A percentile compares a stretch with the other conserved stretches of the same genome.
phyloP scores from a whole-genome alignment of 2,888 invertebrate genomes.

The Liodrosophila aerea region DNA sequence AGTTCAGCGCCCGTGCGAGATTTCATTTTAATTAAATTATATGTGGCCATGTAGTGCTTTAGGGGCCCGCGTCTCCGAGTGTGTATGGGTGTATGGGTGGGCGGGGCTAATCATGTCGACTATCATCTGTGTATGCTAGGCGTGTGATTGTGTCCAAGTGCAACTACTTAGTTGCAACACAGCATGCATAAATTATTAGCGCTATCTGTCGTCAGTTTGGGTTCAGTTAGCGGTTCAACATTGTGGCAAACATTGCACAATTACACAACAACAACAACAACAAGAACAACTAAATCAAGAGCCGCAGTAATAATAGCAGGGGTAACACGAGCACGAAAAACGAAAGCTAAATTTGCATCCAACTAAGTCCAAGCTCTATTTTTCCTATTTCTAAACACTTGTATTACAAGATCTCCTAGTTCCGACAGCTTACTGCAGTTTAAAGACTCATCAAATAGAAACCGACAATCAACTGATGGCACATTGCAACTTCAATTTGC shows the following conservation, averaged over 20 bases:
- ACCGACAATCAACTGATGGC: not conserved
- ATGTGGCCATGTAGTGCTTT: slow-evolving; percentile 52
- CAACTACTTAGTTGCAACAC: slow-evolving; percentile 38
- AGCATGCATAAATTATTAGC: slow-evolving; percentile 69
- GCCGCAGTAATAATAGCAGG: not conserved
- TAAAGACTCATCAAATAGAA: not conserved
- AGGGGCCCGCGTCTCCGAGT: no score
- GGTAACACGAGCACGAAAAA: not conserved
- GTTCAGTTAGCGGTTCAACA: slow-evolving; percentile 31
- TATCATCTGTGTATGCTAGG: slow-evolving; percentile 19
- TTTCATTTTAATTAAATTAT: slow-evolving; percentile 76
- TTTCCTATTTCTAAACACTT: no score
- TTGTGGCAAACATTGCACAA: slow-evolving; percentile 21
- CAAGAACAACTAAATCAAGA: slow-evolving; percentile 14
- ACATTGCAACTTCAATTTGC: slow-evolving; percentile 1
- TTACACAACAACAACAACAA: slow-evolving; percentile 16
- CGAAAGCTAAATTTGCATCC: no score
- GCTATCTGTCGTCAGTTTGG: slow-evolving; percentile 55
- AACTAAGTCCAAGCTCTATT: no score
- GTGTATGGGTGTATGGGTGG: slow-evolving; percentile 28
- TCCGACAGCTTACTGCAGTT: no score
- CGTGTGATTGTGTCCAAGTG: slow-evolving; percentile 9
- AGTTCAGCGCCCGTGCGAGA: slow-evolving; percentile 76
- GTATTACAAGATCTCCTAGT: no score
- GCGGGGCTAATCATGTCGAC: slow-evolving; percentile 43